Base-by-base conservation (phyloP, 2,888 invertebrate species). In the Villa cingulata region DNA sequence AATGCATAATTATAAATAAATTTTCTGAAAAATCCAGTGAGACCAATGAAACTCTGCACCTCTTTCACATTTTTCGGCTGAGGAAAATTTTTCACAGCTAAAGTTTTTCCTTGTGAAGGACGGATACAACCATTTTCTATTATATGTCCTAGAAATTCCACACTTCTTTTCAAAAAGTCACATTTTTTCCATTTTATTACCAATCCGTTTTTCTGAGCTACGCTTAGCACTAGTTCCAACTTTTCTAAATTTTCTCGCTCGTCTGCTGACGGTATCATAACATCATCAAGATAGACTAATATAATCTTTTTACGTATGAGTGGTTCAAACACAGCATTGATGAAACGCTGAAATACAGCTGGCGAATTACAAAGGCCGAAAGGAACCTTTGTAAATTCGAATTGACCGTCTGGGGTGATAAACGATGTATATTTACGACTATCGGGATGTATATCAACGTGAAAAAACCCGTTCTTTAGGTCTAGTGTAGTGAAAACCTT, bases 231-330 rank as follows among this genome's bases (percentile, higher is more conserved):
- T 2, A 38, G 19, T 17, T 27, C 41, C 20, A 54, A 27, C 20
- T 34, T 48, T 17, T 40, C n/a, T 15, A 52, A 9, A 15, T 45
- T 48, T 32, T 32, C 12, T 12, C 4, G 12, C 34, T 48, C 46
- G 9, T 45, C 37, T 17, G 32, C 37, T 15, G 23, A 41, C 16
- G 53, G 51, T 16, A 55, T 47, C n/a, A 58, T 20, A 3, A 58
- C 3, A 48, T 59, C 57, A 36, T 59, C 58, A 48, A 58, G 49
- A 42, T 58, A 58, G 7, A 55, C 44, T 2, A 57, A 27, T 1
- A 51, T 38, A 10, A 45, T 46, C 6, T 51, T 40, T 38, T 48
- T 27, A 16, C 45, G 29, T 3, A 27, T 4, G 34, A 54, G 18
- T 12, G 45, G 29, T 9, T 46, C 49, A 19, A 57, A 45, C 16